Percentiles rank a stretch among this genome's conserved stretches.
Conservation (phyloP, 2,797 vertebrate genomes). For the Lateolabrax maculatus region DNA sequence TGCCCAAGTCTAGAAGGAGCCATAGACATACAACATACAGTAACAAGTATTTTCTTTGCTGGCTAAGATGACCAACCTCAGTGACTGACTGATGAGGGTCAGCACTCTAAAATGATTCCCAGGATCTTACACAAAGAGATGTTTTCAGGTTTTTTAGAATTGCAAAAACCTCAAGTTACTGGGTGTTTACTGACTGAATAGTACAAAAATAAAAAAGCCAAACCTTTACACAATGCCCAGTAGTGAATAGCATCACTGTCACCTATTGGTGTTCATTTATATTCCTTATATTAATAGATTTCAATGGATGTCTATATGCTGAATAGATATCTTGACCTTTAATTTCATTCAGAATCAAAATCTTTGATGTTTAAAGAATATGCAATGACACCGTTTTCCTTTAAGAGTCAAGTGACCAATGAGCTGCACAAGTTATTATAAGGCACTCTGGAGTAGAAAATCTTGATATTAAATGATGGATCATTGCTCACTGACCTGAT, state of each 20-base stretch:
- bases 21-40: neutral
- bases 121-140: conserved; percentile 11
- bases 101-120: neutral
- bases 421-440: neutral
- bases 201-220: neutral
- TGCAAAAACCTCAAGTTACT: neutral
- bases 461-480: neutral
- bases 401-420: neutral
- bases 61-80: neutral
- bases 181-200: conserved; percentile 8
- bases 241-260: neutral
- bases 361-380: neutral
- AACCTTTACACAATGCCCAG: neutral
- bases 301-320: neutral
- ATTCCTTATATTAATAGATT: neutral
- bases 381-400: neutral
- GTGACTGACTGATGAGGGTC: conserved; percentile 11
- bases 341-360: neutral
- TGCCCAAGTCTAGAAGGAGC: neutral
- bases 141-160: neutral
- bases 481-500: conserved; percentile 69
- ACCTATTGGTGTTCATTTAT: neutral
- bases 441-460: neutral
- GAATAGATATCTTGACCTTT: neutral
- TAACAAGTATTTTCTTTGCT: conserved; percentile 6